A percentile compares a stretch with the other conserved stretches of the same genome.
phyloP scores from a whole-genome alignment of 2,113 vertebrate genomes.

The Colius striatus region DNA sequence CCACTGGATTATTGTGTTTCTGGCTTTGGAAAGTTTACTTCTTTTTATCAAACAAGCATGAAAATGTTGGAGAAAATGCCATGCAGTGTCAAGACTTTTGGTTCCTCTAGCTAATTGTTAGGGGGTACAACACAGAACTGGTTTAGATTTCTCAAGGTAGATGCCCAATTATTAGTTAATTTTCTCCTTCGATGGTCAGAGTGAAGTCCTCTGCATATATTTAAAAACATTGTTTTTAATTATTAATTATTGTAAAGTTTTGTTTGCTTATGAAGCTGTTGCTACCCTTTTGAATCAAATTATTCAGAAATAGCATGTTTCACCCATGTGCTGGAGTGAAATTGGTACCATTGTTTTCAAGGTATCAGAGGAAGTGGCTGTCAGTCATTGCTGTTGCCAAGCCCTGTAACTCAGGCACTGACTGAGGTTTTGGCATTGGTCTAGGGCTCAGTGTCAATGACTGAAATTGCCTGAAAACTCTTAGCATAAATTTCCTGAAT shows the following conservation, averaged over 20 bases:
- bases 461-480: background rate
- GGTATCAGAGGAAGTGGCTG: background rate
- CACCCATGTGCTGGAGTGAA: background rate
- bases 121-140: background rate
- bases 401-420: background rate
- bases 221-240: background rate
- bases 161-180: background rate
- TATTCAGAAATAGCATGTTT: background rate
- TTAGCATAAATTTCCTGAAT: background rate
- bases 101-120: background rate
- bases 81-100: background rate
- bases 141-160: background rate
- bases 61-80: background rate
- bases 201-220: background rate
- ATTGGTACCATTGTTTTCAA: background rate
- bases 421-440: background rate
- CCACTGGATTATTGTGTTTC: background rate
- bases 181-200: background rate
- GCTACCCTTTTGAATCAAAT: background rate
- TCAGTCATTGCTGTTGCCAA: background rate
- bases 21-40: background rate
- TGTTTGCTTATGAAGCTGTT: background rate
- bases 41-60: background rate
- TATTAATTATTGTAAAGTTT: background rate
- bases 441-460: background rate